Evolutionary conservation across 2,888 invertebrate species (phyloP).

Genomic region (Bhutanitis thaidina): DNA sequence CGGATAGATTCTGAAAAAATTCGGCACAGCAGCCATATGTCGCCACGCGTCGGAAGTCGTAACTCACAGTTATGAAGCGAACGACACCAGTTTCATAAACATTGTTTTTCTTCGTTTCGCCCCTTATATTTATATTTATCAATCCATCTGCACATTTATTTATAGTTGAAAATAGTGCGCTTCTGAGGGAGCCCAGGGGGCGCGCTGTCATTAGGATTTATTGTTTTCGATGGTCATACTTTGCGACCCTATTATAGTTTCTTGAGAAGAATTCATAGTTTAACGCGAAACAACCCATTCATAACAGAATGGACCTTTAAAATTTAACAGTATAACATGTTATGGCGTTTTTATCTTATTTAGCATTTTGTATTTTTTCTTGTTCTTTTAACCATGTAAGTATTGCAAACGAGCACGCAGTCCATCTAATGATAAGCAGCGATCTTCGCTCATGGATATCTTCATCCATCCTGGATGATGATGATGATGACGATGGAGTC

Average conservation of each 20-base stretch:
- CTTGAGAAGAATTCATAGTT: slow-evolving; percentile 40
- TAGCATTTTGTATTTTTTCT: too few relatives aligned
- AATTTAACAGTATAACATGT: too few relatives aligned
- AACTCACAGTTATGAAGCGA: slow-evolving; percentile 79
- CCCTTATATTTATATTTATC: slow-evolving; percentile 80
- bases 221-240: slow-evolving; percentile 75
- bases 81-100: slow-evolving; percentile 80
- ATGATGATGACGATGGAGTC: too few relatives aligned
- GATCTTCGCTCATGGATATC: too few relatives aligned
- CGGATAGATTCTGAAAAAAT: slow-evolving; percentile 52
- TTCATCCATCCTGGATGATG: too few relatives aligned
- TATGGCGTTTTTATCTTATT: too few relatives aligned
- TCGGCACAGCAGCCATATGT: slow-evolving; percentile 69
- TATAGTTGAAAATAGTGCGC: slow-evolving; percentile 77
- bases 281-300: neutral
- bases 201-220: slow-evolving; percentile 74
- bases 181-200: slow-evolving; percentile 73
- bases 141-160: slow-evolving; percentile 80
- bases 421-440: too few relatives aligned
- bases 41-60: slow-evolving; percentile 76
- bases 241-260: slow-evolving; percentile 52
- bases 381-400: too few relatives aligned
- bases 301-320: neutral
- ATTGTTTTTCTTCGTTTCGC: slow-evolving; percentile 79
- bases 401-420: too few relatives aligned